Conservation (phyloP, 1,140 invertebrate species). For the Ceratina australensis region DNA sequence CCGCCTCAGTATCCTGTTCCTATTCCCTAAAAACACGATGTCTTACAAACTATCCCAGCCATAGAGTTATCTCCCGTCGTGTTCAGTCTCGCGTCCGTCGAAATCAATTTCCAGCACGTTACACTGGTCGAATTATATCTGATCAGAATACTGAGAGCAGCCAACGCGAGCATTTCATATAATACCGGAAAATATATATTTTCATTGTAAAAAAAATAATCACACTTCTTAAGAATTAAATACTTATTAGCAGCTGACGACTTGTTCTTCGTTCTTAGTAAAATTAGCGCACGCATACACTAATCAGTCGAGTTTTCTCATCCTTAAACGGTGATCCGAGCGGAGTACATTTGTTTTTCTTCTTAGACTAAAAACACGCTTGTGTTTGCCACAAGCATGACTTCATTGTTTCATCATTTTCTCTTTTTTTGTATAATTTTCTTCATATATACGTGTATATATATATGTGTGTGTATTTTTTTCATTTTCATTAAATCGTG, state of each 20-base stretch:
- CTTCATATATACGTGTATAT: not conserved
- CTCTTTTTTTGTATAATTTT: slow-evolving; percentile 4
- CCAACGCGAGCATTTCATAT: slow-evolving; percentile 77
- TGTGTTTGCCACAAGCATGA: slow-evolving; percentile 59
- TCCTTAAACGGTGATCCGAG: slow-evolving; percentile 58
- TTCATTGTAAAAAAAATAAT: slow-evolving; percentile 79
- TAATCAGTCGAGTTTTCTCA: slow-evolving; percentile 73
- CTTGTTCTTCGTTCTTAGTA: slow-evolving; percentile 68
- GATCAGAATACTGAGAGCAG: slow-evolving; percentile 60
- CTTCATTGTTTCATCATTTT: slow-evolving; percentile 45
- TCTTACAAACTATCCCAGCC: not conserved
- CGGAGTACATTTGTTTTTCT: slow-evolving; percentile 14
- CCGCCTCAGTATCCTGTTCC: slow-evolving; percentile 57
- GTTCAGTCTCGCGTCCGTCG: not conserved
- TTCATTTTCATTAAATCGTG: slow-evolving; percentile 15
- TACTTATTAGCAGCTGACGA: slow-evolving; percentile 76
- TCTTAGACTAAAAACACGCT: slow-evolving; percentile 31
- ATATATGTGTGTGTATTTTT: slow-evolving; percentile 43
- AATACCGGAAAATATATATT: slow-evolving; percentile 79
- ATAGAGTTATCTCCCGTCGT: not conserved
- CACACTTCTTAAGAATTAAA: slow-evolving; percentile 78
- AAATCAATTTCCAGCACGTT: not conserved
- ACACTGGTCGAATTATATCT: slow-evolving; percentile 9
- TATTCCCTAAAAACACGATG: slow-evolving; percentile 47
- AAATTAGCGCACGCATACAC: slow-evolving; percentile 72